Evolutionary conservation across 2,113 vertebrate genomes (phyloP).

Genomic region (Dolichotis patagonum): DNA sequence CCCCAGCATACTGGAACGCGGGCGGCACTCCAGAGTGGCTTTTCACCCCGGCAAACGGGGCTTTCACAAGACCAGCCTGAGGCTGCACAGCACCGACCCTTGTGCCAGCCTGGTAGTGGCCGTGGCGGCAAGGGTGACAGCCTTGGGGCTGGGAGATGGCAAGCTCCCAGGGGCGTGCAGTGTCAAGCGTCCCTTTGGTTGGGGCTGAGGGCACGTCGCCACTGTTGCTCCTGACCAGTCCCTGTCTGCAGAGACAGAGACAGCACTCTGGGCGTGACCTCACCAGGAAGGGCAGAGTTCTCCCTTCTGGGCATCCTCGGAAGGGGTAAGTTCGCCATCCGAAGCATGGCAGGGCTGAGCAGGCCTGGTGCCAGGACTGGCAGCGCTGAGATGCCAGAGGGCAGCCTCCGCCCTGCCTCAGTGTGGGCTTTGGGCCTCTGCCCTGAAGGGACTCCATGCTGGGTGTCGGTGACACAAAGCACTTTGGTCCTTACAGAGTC

Average conservation of each 20-base stretch:
- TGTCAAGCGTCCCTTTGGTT: neutral
- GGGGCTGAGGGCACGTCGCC: neutral
- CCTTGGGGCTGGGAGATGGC: neutral
- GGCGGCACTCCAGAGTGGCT: accelerated
- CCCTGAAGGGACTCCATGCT: accelerated
- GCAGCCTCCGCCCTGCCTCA: neutral
- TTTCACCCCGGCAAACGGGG: neutral
- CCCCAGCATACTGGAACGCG: accelerated
- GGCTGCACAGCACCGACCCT: too few relatives aligned
- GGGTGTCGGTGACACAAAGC: neutral
- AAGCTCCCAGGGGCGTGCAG: neutral
- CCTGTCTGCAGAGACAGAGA: too few relatives aligned
- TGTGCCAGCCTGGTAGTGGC: accelerated
- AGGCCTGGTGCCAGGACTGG: neutral
- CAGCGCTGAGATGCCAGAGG: neutral
- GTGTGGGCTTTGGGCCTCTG: neutral
- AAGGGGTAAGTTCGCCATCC: neutral
- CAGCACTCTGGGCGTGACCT: neutral
- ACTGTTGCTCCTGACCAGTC: neutral
- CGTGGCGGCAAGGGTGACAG: accelerated
- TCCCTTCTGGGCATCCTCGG: neutral
- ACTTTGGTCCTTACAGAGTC: neutral
- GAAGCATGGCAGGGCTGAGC: accelerated
- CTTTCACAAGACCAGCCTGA: accelerated
- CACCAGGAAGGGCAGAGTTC: neutral